These are phyloP conservation scores for Corvus hawaiiensis DNA, from an alignment of 2,113 vertebrate genomes.

Conservation along the genomic window DNA sequence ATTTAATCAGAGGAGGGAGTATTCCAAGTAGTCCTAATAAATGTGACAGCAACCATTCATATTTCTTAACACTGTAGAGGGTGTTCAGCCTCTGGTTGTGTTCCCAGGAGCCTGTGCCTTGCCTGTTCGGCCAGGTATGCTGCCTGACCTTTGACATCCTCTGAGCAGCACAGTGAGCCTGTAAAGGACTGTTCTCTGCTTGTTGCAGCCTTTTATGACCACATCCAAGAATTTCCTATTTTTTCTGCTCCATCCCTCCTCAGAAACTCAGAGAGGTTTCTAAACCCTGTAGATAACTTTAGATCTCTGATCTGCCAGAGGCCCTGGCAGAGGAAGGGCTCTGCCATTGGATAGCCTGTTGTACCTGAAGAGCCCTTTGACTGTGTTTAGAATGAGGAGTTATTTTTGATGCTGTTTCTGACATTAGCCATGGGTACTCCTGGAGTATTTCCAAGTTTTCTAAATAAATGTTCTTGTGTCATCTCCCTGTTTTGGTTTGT, in stretches of 20 bases:
- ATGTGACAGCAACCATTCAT: background rate
- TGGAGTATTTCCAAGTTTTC: background rate
- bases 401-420: background rate
- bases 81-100: background rate
- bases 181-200: background rate
- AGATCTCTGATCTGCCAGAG: background rate
- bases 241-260: background rate
- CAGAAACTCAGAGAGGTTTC: background rate
- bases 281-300: background rate
- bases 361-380: background rate
- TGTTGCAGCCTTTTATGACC: background rate
- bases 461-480: background rate
- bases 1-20: background rate
- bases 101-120: background rate
- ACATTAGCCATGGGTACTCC: background rate
- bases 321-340: background rate
- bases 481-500: background rate
- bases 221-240: background rate
- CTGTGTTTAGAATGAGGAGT: background rate
- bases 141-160: background rate
- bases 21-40: background rate
- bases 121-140: background rate
- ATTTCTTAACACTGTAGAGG: background rate
- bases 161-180: accelerated
- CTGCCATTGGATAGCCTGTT: background rate